phyloP scores from a whole-genome alignment of 2,113 vertebrate genomes.

The Falco punctatus region DNA sequence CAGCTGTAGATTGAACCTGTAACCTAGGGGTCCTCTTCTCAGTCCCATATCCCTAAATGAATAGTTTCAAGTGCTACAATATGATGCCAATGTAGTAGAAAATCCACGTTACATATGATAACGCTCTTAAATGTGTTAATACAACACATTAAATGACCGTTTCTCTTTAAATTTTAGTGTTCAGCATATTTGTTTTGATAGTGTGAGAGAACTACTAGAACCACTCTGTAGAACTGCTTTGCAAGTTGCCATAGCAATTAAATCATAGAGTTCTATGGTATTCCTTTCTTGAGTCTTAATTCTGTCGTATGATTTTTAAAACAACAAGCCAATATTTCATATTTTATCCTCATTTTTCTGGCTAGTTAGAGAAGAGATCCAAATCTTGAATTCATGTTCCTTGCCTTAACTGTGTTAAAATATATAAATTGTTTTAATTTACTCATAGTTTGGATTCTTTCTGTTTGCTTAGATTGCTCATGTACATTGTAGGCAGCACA shows the following conservation, averaged over 20 bases:
- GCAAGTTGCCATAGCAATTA: slow-evolving; percentile 56
- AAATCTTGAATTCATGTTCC: neutral
- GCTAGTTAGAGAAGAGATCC: neutral
- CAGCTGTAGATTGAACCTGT: neutral
- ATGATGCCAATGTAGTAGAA: slow-evolving; percentile 15
- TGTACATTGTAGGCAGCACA: neutral
- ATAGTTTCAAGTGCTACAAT: neutral
- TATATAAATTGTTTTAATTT: neutral
- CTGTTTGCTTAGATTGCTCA: neutral
- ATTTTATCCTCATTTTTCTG: neutral
- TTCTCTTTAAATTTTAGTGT: slow-evolving; percentile 63
- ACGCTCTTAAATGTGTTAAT: slow-evolving; percentile 55
- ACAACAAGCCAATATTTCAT: neutral
- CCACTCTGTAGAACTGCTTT: slow-evolving; percentile 52
- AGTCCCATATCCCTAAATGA: neutral
- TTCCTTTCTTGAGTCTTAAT: slow-evolving; percentile 33
- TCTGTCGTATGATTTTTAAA: slow-evolving; percentile 41
- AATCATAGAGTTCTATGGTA: neutral
- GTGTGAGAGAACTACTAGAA: slow-evolving; percentile 53
- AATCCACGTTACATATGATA: slow-evolving; percentile 41
- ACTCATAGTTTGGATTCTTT: neutral
- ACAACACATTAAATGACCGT: slow-evolving; percentile 36
- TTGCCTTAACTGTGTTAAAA: neutral
- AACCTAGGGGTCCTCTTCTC: neutral
- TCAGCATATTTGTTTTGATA: slow-evolving; percentile 66